These are phyloP conservation scores for Varroa destructor DNA, from an alignment of 1,140 invertebrate species.

Conservation along the genomic window DNA sequence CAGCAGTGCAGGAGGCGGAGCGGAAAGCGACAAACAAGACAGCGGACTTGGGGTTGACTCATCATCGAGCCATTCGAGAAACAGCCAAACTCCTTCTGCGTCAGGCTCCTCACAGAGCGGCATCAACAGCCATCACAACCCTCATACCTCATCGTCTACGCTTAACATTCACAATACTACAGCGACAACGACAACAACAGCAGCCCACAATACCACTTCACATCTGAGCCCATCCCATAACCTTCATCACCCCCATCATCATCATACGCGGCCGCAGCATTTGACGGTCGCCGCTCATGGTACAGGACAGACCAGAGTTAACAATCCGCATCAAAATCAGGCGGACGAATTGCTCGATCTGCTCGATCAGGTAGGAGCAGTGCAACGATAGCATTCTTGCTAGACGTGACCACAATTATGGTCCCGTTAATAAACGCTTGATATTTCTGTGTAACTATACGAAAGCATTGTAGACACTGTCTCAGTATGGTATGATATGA, in stretches of 20 bases:
- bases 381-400: background rate
- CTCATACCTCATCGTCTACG: too few relatives aligned
- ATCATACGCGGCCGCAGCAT: background rate
- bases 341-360: constrained; percentile 25
- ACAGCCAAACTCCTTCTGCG: constrained; percentile 1
- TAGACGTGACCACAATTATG: too few relatives aligned
- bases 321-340: constrained; percentile 22
- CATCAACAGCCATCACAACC: background rate
- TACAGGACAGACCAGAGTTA: too few relatives aligned
- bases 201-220: background rate
- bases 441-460: too few relatives aligned
- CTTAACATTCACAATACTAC: background rate
- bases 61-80: constrained; percentile 14
- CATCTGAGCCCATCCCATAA: too few relatives aligned
- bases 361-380: constrained; percentile 16
- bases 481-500: too few relatives aligned
- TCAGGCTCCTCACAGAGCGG: background rate
- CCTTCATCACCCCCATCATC: constrained; percentile 1
- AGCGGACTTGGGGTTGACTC: constrained; percentile 21
- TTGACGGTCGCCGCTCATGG: too few relatives aligned
- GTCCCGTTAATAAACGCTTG: too few relatives aligned
- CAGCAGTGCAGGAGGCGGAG: background rate
- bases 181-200: background rate
- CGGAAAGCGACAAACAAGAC: constrained; percentile 26
- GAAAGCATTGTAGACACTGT: too few relatives aligned